Conservation (phyloP, 2,888 invertebrate genomes). For the Drosophila kambysellisi region DNA sequence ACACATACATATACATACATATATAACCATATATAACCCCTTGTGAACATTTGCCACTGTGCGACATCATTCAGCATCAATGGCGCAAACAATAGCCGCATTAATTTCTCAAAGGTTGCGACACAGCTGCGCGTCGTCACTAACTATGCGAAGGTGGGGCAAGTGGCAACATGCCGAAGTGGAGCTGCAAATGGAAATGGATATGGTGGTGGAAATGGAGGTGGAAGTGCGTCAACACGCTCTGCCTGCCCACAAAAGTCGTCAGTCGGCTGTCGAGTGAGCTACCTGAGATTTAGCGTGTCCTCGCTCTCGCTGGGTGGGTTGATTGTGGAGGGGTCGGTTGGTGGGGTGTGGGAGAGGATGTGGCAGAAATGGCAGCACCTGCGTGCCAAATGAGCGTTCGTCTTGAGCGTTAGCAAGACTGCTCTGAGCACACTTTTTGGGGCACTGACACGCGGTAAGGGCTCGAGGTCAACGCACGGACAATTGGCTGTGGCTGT, state of each 20-base stretch:
- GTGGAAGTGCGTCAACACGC: conserved; percentile 61
- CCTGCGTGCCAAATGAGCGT: conserved; percentile 70
- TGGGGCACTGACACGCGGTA: conserved; percentile 5
- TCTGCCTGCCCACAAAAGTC: conserved; percentile 10
- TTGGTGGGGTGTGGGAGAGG: too few relatives aligned
- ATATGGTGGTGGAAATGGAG: conserved; percentile 12
- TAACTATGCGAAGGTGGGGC: conserved; percentile 35
- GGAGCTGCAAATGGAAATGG: conserved; percentile 16
- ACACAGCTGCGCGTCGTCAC: conserved; percentile 53
- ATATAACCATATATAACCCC: neutral
- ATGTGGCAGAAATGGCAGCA: conserved; percentile 15
- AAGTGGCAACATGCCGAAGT: neutral
- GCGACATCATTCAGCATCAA: conserved; percentile 33
- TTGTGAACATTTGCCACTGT: conserved; percentile 27
- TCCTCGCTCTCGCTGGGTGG: neutral
- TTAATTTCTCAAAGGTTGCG: conserved; percentile 66
- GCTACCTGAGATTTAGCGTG: conserved; percentile 57
- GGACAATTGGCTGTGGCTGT: conserved; percentile 46
- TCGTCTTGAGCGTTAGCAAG: conserved; percentile 43
- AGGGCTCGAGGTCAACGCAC: conserved; percentile 63
- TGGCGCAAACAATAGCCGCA: conserved; percentile 59
- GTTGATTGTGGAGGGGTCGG: neutral
- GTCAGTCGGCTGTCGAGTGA: conserved; percentile 21
- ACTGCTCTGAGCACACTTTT: conserved; percentile 30
- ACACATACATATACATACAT: neutral